Evolutionary conservation across 1,140 invertebrate genomes (phyloP).

Genomic region (Papilio xuthus): DNA sequence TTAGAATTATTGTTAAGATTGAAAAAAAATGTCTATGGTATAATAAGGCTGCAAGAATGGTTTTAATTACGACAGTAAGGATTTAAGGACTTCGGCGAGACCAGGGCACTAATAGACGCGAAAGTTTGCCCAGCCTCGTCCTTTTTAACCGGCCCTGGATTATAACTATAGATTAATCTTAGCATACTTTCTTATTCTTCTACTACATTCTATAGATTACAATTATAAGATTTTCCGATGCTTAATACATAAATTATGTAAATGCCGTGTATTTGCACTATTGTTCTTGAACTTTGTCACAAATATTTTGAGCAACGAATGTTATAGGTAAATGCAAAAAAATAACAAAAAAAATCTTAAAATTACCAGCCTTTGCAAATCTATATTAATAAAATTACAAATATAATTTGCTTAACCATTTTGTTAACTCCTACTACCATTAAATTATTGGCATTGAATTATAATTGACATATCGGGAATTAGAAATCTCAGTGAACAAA

Average conservation of each 20-base stretch:
- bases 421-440: background rate
- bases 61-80: background rate
- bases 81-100: no score
- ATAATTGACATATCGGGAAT: background rate
- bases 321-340: background rate
- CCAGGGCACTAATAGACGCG: no score
- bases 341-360: slow-evolving; percentile 17
- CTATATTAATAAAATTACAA: background rate
- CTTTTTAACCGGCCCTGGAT: background rate
- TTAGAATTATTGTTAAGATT: no score
- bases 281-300: background rate
- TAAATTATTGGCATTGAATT: background rate
- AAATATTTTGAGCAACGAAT: background rate
- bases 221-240: background rate
- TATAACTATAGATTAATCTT: background rate
- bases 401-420: background rate
- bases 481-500: background rate
- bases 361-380: background rate
- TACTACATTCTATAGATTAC: background rate
- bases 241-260: background rate
- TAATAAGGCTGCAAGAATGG: background rate
- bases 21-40: background rate
- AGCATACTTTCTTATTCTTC: slow-evolving; percentile 1
- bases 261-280: background rate
- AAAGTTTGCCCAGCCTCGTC: background rate